Percentiles rank a stretch among this genome's conserved stretches.
Evolutionary conservation across 1,140 invertebrate species (phyloP).

Genomic region (Amyelois transitella): DNA sequence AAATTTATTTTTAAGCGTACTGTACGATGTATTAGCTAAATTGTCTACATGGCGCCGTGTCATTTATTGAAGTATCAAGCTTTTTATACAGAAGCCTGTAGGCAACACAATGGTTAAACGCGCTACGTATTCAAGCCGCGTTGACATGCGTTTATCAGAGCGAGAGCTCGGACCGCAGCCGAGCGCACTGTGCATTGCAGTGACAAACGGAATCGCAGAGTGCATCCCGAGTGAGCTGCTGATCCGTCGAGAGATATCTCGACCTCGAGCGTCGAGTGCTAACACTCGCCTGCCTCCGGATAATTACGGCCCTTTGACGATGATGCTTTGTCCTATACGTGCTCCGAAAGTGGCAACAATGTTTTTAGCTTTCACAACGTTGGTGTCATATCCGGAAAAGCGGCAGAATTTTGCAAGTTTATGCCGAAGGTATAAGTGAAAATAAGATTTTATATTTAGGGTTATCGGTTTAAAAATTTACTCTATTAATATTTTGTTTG

Average conservation of each 20-base stretch:
- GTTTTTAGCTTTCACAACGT: conserved; percentile 27
- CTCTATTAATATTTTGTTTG: no score
- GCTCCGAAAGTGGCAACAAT: conserved; percentile 32
- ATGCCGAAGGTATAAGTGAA: no score
- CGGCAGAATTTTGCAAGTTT: conserved; percentile 9
- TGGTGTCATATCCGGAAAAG: conserved; percentile 12
- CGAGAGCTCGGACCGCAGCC: conserved; percentile 55
- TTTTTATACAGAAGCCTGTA: conserved; percentile 23
- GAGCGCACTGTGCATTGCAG: conserved; percentile 40
- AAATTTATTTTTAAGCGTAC: no score
- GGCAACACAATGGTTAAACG: conserved; percentile 39
- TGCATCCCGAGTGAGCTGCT: conserved; percentile 64
- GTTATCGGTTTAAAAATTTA: no score
- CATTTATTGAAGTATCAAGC: conserved; percentile 4
- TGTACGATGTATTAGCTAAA: no score
- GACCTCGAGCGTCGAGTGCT: conserved; percentile 58
- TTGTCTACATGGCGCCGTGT: conserved; percentile 2
- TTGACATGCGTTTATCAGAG: conserved; percentile 68
- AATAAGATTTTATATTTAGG: no score
- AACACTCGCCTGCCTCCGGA: conserved; percentile 56
- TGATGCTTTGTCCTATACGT: conserved; percentile 39
- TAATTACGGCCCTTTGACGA: conserved; percentile 67
- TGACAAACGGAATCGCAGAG: conserved; percentile 71
- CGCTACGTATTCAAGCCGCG: conserved; percentile 54
- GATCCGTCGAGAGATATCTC: conserved; percentile 70